Evolutionary conservation across 1,140 invertebrate genomes (phyloP).

Genomic region (Zaprionus lachaisei): DNA sequence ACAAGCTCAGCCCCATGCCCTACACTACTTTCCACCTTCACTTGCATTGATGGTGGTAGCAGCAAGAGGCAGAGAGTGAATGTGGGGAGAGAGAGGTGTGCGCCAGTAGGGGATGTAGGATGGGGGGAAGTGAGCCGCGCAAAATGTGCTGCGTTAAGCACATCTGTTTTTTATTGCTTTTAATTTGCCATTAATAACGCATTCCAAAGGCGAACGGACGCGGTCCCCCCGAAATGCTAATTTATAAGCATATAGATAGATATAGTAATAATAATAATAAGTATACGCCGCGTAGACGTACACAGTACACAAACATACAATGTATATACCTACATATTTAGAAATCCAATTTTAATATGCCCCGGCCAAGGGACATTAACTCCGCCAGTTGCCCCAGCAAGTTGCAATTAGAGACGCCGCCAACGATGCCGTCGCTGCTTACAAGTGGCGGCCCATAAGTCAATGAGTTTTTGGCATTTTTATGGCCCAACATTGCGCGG

Average conservation of each 20-base stretch:
- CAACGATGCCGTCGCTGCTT: neutral
- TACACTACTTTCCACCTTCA: neutral
- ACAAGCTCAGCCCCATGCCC: slow-evolving; percentile 12
- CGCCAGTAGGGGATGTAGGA: neutral
- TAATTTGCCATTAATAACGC: slow-evolving; percentile 84
- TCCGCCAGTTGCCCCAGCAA: slow-evolving; percentile 11
- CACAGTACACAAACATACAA: neutral
- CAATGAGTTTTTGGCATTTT: slow-evolving; percentile 80
- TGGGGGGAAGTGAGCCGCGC: slow-evolving; percentile 18
- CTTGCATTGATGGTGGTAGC: neutral
- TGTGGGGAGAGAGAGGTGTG: neutral
- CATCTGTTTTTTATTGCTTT: slow-evolving; percentile 84
- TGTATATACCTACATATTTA: slow-evolving; percentile 29
- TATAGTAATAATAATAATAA: slow-evolving; percentile 52
- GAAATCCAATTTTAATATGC: slow-evolving; percentile 61
- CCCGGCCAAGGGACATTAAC: slow-evolving; percentile 40
- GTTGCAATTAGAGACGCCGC: slow-evolving; percentile 32
- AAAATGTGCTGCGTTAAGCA: slow-evolving; percentile 84
- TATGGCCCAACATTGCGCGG: slow-evolving; percentile 45
- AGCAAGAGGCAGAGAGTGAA: too few species aligned
- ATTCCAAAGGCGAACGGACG: slow-evolving; percentile 68
- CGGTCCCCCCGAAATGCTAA: slow-evolving; percentile 70
- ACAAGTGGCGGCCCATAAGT: slow-evolving; percentile 65
- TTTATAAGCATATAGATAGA: slow-evolving; percentile 73
- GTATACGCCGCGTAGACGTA: slow-evolving; percentile 12